Evolutionary conservation across 2,888 invertebrate genomes (phyloP).

Genomic region (Mayetiola destructor): DNA sequence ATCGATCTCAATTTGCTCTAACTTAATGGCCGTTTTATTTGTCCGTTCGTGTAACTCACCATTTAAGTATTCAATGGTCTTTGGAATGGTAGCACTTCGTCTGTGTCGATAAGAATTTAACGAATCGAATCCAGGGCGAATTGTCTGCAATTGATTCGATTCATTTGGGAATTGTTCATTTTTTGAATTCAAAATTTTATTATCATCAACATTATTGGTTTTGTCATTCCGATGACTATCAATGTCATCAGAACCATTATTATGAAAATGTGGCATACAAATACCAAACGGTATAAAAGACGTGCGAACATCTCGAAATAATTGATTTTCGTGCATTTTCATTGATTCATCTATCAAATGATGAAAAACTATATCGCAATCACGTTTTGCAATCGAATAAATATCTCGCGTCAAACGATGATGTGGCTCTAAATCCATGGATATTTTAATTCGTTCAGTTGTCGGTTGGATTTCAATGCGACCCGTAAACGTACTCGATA

Average conservation of each 20-base stretch:
- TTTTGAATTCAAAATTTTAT: slow-evolving; percentile 4
- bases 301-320: slow-evolving; percentile 46
- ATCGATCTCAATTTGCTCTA: slow-evolving; percentile 23
- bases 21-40: not conserved
- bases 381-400: slow-evolving; percentile 18
- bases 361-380: slow-evolving; percentile 28
- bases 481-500: not conserved
- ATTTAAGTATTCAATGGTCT: not conserved
- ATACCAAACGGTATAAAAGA: slow-evolving; percentile 44
- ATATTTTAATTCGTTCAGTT: not conserved
- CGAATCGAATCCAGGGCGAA: not conserved
- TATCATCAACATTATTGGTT: not conserved
- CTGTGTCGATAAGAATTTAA: not conserved
- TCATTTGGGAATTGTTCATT: not conserved
- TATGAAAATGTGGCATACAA: not conserved
- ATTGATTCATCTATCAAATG: slow-evolving; percentile 24
- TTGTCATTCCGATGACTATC: slow-evolving; percentile 15
- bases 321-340: slow-evolving; percentile 42
- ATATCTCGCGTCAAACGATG: slow-evolving; percentile 20
- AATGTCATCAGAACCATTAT: slow-evolving; percentile 20
- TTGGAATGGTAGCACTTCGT: not conserved
- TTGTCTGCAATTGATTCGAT: not conserved
- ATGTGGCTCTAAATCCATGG: not conserved
- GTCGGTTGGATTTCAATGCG: not conserved
- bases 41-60: not conserved